A percentile compares a stretch with the other conserved stretches of the same genome.
phyloP scores from a whole-genome alignment of 2,113 vertebrate species.

The Cygnus buccinator region DNA sequence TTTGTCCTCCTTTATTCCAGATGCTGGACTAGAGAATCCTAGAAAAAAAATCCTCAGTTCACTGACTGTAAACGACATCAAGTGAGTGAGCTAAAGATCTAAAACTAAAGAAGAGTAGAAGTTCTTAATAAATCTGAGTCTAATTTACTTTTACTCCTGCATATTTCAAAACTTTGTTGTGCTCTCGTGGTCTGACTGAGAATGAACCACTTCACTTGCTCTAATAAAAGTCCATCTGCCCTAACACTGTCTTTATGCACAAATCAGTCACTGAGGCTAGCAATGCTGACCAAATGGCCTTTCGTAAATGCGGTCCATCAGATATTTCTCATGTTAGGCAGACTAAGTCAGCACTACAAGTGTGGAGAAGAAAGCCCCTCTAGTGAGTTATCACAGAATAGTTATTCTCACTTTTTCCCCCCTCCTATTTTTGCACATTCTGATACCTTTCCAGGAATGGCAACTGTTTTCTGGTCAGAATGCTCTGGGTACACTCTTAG shows the following conservation, averaged over 20 bases:
- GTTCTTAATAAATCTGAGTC: background rate
- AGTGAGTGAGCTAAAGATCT: background rate
- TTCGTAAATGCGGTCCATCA: background rate
- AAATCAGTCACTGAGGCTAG: background rate
- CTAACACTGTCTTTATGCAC: background rate
- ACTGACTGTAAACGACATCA: background rate
- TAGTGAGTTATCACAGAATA: background rate
- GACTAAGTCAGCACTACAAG: background rate
- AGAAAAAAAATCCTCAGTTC: conserved; percentile 13
- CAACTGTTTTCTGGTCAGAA: background rate
- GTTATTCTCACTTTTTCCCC: background rate
- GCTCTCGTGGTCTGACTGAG: accelerated
- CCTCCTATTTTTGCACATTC: background rate
- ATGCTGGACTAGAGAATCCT: background rate
- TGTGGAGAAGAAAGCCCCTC: accelerated
- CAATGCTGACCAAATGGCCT: background rate
- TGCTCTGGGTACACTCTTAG: background rate
- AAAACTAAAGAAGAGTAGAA: background rate
- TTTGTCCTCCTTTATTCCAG: background rate
- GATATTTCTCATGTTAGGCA: background rate
- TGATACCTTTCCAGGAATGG: background rate
- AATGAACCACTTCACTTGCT: background rate
- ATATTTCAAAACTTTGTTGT: background rate
- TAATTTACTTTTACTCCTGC: background rate
- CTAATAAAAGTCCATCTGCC: background rate